Percentiles rank a stretch among this genome's conserved stretches.
Conservation (phyloP, 2,888 invertebrate genomes). For the Cryptocephalus primarius region DNA sequence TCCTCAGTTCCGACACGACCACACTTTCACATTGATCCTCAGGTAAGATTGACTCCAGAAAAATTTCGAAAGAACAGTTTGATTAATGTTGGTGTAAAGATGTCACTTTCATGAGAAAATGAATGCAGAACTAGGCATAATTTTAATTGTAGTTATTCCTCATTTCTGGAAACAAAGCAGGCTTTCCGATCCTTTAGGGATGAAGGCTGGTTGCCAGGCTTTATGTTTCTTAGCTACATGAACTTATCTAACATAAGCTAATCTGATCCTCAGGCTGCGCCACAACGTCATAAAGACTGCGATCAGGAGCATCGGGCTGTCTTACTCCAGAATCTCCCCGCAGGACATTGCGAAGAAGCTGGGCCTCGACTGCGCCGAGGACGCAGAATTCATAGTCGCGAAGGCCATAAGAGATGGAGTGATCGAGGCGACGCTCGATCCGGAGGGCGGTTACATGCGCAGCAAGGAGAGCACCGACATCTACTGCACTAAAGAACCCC, state of each 20-base stretch:
- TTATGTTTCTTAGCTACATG: no score
- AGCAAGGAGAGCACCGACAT: constrained; percentile 96
- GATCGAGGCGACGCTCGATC: constrained; percentile 94
- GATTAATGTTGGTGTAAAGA: no score
- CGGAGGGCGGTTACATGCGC: constrained; percentile 91
- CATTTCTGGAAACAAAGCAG: no score
- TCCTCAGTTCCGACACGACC: constrained; percentile 83
- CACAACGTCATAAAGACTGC: constrained; percentile 99
- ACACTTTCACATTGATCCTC: constrained; percentile 91
- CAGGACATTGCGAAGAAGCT: constrained; percentile 91
- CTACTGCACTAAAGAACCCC: constrained; percentile 93
- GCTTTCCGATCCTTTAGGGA: no score
- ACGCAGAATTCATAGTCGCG: constrained; percentile 98
- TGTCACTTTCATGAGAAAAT: no score
- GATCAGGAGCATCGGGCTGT: constrained; percentile 87
- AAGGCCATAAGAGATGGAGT: constrained; percentile 97
- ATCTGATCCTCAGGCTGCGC: constrained; percentile 72
- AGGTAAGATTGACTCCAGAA: constrained; percentile 35
- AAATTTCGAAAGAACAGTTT: no score
- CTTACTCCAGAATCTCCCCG: constrained; percentile 93
- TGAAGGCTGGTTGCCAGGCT: no score
- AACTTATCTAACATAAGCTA: no score
- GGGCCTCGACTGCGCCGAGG: constrained; percentile 88
- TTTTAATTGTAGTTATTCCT: no score
- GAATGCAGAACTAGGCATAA: no score